Percentiles rank a stretch among this genome's conserved stretches.
These are phyloP conservation scores for Zelostemma sp. DNA, from an alignment of 1,140 invertebrate genomes.

Conservation along the genomic window DNA sequence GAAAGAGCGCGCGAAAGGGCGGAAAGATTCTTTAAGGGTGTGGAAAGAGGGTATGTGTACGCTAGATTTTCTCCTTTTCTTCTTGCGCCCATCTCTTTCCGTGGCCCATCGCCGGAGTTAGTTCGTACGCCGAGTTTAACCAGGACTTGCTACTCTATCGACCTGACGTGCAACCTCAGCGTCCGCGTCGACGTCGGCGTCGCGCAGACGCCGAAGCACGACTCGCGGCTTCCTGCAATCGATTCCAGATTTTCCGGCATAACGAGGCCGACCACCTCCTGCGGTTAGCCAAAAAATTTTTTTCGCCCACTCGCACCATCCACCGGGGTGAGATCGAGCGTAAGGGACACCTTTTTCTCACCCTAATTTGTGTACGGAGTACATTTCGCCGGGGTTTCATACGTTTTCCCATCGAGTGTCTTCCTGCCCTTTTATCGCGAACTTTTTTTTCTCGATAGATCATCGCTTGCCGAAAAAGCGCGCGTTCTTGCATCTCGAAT, in stretches of 20 bases:
- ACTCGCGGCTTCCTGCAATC: slow-evolving; percentile 55
- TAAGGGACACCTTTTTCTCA: background rate
- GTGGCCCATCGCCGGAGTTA: slow-evolving; percentile 58
- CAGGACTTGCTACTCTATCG: slow-evolving; percentile 63
- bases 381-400: background rate
- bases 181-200: slow-evolving; percentile 62
- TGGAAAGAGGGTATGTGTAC: slow-evolving; percentile 3
- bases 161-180: slow-evolving; percentile 60
- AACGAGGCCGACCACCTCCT: slow-evolving; percentile 61
- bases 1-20: background rate
- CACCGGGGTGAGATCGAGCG: background rate
- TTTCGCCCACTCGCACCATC: slow-evolving; percentile 24
- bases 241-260: slow-evolving; percentile 66
- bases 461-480: too few species aligned
- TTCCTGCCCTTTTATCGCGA: too few species aligned
- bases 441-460: too few species aligned
- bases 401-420: too few species aligned
- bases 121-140: slow-evolving; percentile 61
- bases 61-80: slow-evolving; percentile 20
- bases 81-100: slow-evolving; percentile 46
- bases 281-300: slow-evolving; percentile 58
- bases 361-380: background rate
- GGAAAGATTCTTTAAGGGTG: background rate
- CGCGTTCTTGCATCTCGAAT: too few species aligned
- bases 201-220: slow-evolving; percentile 59